Base-by-base conservation (phyloP, 2,797 vertebrate species). In the Ptychadena robeensis region DNA sequence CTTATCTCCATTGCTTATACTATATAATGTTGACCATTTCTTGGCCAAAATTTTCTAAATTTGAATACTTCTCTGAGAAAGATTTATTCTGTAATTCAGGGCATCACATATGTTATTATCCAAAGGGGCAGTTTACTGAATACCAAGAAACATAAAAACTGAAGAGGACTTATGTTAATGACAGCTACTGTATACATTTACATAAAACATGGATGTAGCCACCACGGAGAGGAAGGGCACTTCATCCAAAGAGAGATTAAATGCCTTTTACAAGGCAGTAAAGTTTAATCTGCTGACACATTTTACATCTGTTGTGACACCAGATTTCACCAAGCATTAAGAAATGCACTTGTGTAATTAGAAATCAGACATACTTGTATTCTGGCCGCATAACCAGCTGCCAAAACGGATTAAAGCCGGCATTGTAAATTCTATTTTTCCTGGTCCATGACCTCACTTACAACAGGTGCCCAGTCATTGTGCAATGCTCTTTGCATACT, bases 401-500 rank as follows among this genome's bases (percentile, higher is more conserved):
- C 72, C 80, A 75, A 32, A 30, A 68, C 12, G 38, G 73, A 82
- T 82, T 82, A 82, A 48, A 18, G 63, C 8, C 3, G 3, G 31
- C 68, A 71, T 48, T 63, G 65, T 70, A 82, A 82, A 82, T 82
- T 65, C 65, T 69, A 67, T 35, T 68, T 82, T 69, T 59, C 9
- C 64, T 61, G 35, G 73, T 44, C 14, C 53, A 63, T 69, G 44
- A 63, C 65, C 81, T 82, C 57, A 35, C 57, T 70, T 71, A 40
- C 12, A 68, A 65, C 73, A 82, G 66, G 66, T 82, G 73, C 67
- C 73, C 53, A 30, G 28, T 48, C 30, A 77, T 82, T 82, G 81
- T 61, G 61, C 81, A 82, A 82, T 77, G 53, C 57, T 64, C 34
- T 68, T 82, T 82, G 61, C 64, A 74, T 74, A 59, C 66, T 61